A percentile compares a stretch with the other conserved stretches of the same genome.
These are phyloP conservation scores for Noctua janthina DNA, from an alignment of 2,888 invertebrate genomes.

Conservation along the genomic window DNA sequence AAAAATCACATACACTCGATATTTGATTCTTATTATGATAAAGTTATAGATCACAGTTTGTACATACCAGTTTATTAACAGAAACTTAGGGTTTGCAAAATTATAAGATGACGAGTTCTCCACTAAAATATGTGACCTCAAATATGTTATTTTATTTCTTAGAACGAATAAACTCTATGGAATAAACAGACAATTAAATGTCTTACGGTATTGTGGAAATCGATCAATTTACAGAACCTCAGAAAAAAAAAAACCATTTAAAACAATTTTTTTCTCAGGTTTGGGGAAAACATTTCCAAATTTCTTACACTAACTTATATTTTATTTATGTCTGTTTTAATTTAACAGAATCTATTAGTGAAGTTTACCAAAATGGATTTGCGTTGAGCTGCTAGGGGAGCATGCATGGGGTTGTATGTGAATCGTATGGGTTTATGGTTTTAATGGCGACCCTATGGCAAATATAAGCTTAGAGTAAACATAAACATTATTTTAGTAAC, in stretches of 20 bases:
- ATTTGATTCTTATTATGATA: background rate
- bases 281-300: background rate
- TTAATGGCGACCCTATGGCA: slow-evolving; percentile 76
- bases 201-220: background rate
- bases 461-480: slow-evolving; percentile 84
- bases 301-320: background rate
- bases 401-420: slow-evolving; percentile 62
- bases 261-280: background rate
- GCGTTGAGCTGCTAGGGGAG: slow-evolving; percentile 53
- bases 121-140: background rate
- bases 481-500: slow-evolving; percentile 90
- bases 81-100: background rate
- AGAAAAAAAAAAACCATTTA: background rate
- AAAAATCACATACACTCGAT: no score
- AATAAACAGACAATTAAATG: background rate
- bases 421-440: slow-evolving; percentile 76
- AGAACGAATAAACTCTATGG: background rate
- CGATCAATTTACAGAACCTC: background rate
- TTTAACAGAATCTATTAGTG: slow-evolving; percentile 61
- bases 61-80: background rate
- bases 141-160: background rate
- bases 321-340: slow-evolving; percentile 51
- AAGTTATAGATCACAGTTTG: background rate
- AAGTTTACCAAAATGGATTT: slow-evolving; percentile 61
- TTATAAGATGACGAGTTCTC: background rate